Base-by-base conservation (phyloP, 2,113 vertebrate species). In the Chionomys nivalis region DNA sequence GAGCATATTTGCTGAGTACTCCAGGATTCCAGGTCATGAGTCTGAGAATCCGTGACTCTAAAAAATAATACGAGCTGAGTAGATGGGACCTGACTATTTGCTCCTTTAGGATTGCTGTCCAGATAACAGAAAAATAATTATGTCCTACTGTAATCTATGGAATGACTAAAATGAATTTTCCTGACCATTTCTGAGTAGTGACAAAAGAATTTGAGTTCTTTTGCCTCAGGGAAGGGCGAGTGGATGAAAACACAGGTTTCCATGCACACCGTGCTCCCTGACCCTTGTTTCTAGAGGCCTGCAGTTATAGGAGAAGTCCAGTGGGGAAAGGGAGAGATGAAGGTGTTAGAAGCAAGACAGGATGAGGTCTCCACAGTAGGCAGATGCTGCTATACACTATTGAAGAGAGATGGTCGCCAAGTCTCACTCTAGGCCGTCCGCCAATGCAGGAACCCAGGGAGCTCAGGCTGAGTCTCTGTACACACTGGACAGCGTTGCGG, bases 111-210 rank as follows among this genome's bases (percentile, higher is more conserved):
- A 16, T 21, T 79, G 5, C 9, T 66, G 86, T 93, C 52, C 28
- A 88, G 72, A 73, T 79, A 83, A 70, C 42, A 75, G 81, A 73
- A 61, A 87, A 72, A 86, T 82, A 42, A 52, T 92, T 66, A 39
- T 93, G n/a, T 82, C 21, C 1, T 66, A 76, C 16, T 21, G 61
- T 72, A 94, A 89, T 93, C 52, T 77, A 24, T 88, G 33, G 19
- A 94, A 79, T 76, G 23, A 31, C 52, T 83, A 65, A 92, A 83
- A 39, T 78, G n/a, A 87, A 87, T 92, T 73, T 42, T 79, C 61
- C 63, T 47, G 75, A 39, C 17, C 5, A 49, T 90, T 68, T 85
- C 70, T 14, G 63, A 93, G 73, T 9, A 93, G 36, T 26, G 26
- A 81, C 42, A n/a, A 93, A 95, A 55, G 8, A 23, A 78, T 82